Base-by-base conservation (phyloP, 2,797 vertebrate genomes). In the Typhlichthys subterraneus region DNA sequence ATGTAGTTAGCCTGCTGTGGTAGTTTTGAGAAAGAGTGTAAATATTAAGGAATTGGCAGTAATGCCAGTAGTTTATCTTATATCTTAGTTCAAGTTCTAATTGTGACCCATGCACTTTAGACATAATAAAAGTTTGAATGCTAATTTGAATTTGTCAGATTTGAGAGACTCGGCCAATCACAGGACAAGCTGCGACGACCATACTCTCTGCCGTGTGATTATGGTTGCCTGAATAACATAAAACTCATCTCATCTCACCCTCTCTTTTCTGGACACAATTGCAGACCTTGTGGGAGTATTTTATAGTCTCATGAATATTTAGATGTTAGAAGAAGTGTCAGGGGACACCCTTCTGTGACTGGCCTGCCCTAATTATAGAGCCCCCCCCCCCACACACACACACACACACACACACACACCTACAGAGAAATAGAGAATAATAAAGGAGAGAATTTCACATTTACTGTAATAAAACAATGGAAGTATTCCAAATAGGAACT, bases 271-370 rank as follows among this genome's bases (percentile, higher is more conserved):
- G 61, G 65, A 82, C 75, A 70, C 77, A 85, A 85, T 88, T 88
- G 82, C 75, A 69, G 81, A 77, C 70, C 81, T 85, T 77, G 83
- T 85, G 80, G 85, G 86, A 84, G 82, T 53, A 45, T 88, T 89
- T 38, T 88, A 89, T 66, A 76, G 70, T 65, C 79, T 87, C 86
- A 90, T 91, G 83, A 90, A 91, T 91, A 91, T 90, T 88, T 86
- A 87, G 75, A 75, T 76, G 60, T 81, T 70, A 33, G 74, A 87
- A 77, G 72, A 84, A 82, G 75, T 83, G 81, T 87, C 85, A 72
- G 77, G 86, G 85, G 86, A 85, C 77, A 81, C 85, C 83, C 80
- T 67, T 82, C 82, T 86, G 86, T 81, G 75, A 53, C 79, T 79
- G 75, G 69, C 76, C 87, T 84, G 78, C 68, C 77, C 86, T 84